Evolutionary conservation across 2,888 invertebrate genomes (phyloP), one percentile per base, ranked within the genome.

Genomic region (Epiblema foenella): DNA sequence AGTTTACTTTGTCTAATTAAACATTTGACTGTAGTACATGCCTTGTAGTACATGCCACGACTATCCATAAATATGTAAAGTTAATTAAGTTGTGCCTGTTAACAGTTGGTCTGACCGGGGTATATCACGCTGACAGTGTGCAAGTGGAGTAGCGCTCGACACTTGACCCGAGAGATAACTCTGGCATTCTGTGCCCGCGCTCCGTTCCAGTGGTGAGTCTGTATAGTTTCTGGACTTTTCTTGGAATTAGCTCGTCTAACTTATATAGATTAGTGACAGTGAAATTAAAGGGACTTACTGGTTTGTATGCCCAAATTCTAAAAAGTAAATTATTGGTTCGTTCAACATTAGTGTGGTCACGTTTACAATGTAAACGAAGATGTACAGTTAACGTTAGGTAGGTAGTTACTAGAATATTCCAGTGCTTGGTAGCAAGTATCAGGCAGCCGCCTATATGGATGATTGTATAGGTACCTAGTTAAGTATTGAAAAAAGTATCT

Each of bases 81-180:
- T 2, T 10, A 2, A 2, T 24, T 24, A 11, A n/a, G 9, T 56
- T 7, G 8, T 33, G n/a, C 33, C 37, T 37, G 17, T 58, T 39
- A 11, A 18, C 18, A 12, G 58, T n/a, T 2, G 46, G 15, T 33
- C 51, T 63, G 63, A 63, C 9, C 51, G 51, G 63, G 2, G 33
- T 52, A 51, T 24, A 15, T 24, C 33, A 51, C 62, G 29, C 56
- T 54, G 56, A 46, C 56, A 56, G 66, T 74, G 62, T 54, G 65
- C 66, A 59, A 52, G 67, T 60, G 46, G 54, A 77, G 78, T 69
- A 62, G 70, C 63, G 56, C 70, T 66, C 71, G 77, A 77, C 80
- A 72, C 77, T 76, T 79, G 81, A 77, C 79, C 79, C 74, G 65
- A 78, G 37, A 63, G 63, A 63, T 78, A 79, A 64, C 54, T 60